Conservation (phyloP, 2,888 invertebrate genomes). For the Cephus spinipes region DNA sequence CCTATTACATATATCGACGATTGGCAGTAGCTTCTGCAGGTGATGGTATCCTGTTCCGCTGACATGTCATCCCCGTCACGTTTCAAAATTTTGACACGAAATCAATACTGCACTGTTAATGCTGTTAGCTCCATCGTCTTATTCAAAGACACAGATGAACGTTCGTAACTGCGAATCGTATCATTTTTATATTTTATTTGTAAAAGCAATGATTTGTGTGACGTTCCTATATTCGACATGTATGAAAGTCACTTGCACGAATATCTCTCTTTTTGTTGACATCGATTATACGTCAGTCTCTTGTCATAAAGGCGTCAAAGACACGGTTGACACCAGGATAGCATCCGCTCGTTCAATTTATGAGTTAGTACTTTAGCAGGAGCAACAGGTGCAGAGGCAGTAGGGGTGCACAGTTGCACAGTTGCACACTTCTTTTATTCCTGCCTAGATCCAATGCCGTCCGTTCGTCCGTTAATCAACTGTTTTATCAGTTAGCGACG, state of each 20-base stretch:
- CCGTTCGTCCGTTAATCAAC: no score
- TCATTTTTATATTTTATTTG: no score
- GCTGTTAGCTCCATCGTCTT: no score
- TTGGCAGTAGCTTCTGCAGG: conserved; percentile 10
- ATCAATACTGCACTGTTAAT: conserved; percentile 24
- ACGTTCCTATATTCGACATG: no score
- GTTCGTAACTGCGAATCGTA: no score
- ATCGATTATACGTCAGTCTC: conserved; percentile 65
- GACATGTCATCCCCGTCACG: conserved; percentile 51
- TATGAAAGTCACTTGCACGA: no score
- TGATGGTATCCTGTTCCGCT: conserved; percentile 53
- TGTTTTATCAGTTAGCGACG: no score
- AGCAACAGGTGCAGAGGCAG: conserved; percentile 54
- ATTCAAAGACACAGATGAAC: no score
- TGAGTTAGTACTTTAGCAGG: conserved; percentile 38
- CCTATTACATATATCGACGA: background rate
- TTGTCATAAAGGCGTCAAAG: conserved; percentile 67
- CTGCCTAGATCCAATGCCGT: no score
- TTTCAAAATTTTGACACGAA: conserved; percentile 31
- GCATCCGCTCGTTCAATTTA: conserved; percentile 65
- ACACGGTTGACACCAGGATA: conserved; percentile 66
- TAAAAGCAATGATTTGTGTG: no score
- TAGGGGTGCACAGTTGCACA: no score
- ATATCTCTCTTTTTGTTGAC: conserved; percentile 14
- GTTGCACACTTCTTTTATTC: no score